These are phyloP conservation scores for Germaria angustata DNA, from an alignment of 2,888 invertebrate species.

Conservation along the genomic window DNA sequence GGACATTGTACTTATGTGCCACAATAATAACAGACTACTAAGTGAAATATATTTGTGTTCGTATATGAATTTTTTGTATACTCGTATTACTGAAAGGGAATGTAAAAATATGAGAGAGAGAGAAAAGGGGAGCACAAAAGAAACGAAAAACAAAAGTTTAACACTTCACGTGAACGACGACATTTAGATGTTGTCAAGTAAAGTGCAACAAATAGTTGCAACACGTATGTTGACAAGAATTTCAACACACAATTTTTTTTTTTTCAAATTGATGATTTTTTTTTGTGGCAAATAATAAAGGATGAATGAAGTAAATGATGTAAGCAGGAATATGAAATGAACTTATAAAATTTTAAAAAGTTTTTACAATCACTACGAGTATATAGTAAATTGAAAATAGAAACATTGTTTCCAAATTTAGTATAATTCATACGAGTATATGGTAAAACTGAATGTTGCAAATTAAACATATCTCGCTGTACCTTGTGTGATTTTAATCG, in stretches of 20 bases:
- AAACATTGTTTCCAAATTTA: too few species aligned
- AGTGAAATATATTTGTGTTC: background rate
- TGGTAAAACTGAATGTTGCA: too few species aligned
- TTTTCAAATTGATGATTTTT: constrained; percentile 27
- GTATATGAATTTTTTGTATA: background rate
- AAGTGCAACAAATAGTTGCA: constrained; percentile 59
- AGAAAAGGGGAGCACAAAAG: background rate
- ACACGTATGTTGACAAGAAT: constrained; percentile 34
- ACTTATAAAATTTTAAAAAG: background rate
- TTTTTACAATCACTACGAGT: too few species aligned
- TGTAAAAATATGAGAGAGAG: constrained; percentile 7
- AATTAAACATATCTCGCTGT: too few species aligned
- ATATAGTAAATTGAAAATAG: too few species aligned
- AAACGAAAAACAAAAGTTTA: constrained; percentile 27
- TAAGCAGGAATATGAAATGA: background rate
- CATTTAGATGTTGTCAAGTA: constrained; percentile 44
- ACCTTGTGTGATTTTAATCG: too few species aligned
- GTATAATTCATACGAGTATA: too few species aligned
- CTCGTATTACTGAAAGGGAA: constrained; percentile 10
- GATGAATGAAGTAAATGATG: background rate
- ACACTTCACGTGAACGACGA: constrained; percentile 32
- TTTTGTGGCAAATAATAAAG: background rate
- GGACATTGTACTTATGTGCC: constrained; percentile 38
- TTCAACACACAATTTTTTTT: constrained; percentile 29
- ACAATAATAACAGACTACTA: constrained; percentile 17